A percentile compares a stretch with the other conserved stretches of the same genome.
Conservation (phyloP, 2,113 vertebrate species). For the Marmota flaviventris region DNA sequence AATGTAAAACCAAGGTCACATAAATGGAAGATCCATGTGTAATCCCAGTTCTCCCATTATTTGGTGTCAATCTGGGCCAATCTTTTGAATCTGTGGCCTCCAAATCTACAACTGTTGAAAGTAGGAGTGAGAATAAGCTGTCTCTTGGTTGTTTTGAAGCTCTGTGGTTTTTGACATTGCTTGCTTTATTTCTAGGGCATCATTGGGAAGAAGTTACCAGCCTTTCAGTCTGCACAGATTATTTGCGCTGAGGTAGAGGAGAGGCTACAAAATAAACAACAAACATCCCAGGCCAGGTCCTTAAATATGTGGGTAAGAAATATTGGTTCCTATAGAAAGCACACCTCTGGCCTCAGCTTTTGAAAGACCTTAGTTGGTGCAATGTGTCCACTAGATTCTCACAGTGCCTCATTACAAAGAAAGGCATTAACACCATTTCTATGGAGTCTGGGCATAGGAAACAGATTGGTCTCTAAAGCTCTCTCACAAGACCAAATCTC, state of each 20-base stretch:
- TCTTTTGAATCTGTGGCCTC: neutral
- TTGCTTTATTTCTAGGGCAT: constrained; percentile 40
- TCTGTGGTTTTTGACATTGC: neutral
- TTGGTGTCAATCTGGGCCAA: neutral
- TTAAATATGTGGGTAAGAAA: neutral
- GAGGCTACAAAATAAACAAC: neutral
- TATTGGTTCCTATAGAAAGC: neutral
- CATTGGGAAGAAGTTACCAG: neutral
- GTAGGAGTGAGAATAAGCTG: neutral
- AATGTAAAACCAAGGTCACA: neutral
- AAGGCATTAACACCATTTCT: neutral
- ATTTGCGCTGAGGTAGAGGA: constrained; percentile 13
- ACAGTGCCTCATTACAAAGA: neutral
- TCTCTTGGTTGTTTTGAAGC: neutral
- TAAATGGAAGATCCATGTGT: neutral
- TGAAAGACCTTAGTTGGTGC: neutral
- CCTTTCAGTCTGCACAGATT: constrained; percentile 9
- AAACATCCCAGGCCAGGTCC: neutral
- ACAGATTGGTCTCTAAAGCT: neutral
- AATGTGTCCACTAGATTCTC: neutral
- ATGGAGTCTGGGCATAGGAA: neutral
- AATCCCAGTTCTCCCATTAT: neutral
- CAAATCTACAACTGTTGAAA: neutral
- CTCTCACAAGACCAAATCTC: neutral
- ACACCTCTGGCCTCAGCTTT: neutral